Evolutionary conservation across 2,113 vertebrate genomes (phyloP), one percentile per base, ranked within the genome.

Genomic region (Sterrhoptilus dennistouni): DNA sequence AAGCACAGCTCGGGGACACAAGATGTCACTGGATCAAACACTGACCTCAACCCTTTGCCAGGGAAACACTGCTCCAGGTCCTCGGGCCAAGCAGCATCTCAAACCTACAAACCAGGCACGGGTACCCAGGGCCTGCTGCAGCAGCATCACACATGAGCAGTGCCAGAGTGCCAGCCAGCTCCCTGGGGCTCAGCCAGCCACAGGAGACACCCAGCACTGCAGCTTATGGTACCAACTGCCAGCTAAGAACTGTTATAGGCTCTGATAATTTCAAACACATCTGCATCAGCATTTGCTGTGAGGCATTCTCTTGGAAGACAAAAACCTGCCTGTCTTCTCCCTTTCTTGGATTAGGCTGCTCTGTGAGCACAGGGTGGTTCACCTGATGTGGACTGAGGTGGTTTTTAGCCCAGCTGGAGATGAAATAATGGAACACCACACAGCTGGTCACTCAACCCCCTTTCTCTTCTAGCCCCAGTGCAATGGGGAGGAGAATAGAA

Each of bases 21-120:
- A 0, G 1, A 35, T 13, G 10, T n/a, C 52, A 31, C 47, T 50
- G 70, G 25, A 22, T 40, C 22, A 14, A 21, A n/a, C 2, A 2
- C 12, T 25, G 31, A 11, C 61, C 61, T 50, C 17, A 20, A 0
- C 25, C 20, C 69, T 70, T 33, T 29, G 21, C 29, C 17, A 15
- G 63, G 76, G 40, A 72, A 40, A 14, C 14, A 1, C 7, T 0
- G 1, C 18, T 19, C 56, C 31, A 4, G 1, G 0, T 24, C 33
- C 45, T 83, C 45, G 50, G 40, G 57, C 36, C 19, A 11, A 40
- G 49, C 59, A 87, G 49, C 20, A 4, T 5, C 31, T 23, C 59
- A 64, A 45, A 44, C 36, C 18, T 25, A 14, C 27, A 7, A 35
- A 70, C 12, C 16, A 10, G n/a, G 5, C 15, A 1, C 0, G 12